These are phyloP conservation scores for Phallusia fumigata DNA, from an alignment of 23 tunicate species.

Conservation along the genomic window DNA sequence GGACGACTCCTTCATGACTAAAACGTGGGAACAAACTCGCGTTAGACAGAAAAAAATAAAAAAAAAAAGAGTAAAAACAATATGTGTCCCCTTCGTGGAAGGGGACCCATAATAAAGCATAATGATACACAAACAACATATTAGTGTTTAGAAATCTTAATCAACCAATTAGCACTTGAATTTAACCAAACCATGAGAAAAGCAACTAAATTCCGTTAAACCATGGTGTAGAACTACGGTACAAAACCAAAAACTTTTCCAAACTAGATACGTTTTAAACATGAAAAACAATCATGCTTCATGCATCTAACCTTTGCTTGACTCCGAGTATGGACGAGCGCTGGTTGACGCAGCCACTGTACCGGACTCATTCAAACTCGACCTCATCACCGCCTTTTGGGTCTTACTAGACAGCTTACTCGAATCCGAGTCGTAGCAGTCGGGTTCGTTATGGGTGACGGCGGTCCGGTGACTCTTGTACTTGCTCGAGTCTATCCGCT, in stretches of 20 bases:
- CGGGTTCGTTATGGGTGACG: neutral
- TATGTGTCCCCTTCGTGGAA: too few species aligned
- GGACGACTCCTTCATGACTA: too few species aligned
- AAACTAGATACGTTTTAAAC: too few species aligned
- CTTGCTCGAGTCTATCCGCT: constrained; percentile 4
- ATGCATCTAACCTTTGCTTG: constrained; percentile 33
- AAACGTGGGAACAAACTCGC: too few species aligned
- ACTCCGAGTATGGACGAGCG: constrained; percentile 1
- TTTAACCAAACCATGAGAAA: too few species aligned
- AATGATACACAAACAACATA: too few species aligned
- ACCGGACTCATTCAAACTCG: neutral
- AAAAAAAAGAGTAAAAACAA: too few species aligned
- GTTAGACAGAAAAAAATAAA: too few species aligned
- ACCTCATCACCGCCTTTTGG: neutral
- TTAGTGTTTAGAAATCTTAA: too few species aligned
- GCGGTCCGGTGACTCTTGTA: constrained; percentile 4
- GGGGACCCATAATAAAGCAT: too few species aligned
- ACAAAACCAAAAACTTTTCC: neutral
- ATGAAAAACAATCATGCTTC: neutral
- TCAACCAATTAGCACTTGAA: too few species aligned
- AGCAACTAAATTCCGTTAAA: too few species aligned
- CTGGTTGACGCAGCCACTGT: constrained; percentile 18
- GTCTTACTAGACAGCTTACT: neutral
- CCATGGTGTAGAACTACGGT: neutral
- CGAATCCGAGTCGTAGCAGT: neutral